These are phyloP conservation scores for Melieria crassipennis DNA, from an alignment of 2,888 invertebrate genomes.

Conservation along the genomic window DNA sequence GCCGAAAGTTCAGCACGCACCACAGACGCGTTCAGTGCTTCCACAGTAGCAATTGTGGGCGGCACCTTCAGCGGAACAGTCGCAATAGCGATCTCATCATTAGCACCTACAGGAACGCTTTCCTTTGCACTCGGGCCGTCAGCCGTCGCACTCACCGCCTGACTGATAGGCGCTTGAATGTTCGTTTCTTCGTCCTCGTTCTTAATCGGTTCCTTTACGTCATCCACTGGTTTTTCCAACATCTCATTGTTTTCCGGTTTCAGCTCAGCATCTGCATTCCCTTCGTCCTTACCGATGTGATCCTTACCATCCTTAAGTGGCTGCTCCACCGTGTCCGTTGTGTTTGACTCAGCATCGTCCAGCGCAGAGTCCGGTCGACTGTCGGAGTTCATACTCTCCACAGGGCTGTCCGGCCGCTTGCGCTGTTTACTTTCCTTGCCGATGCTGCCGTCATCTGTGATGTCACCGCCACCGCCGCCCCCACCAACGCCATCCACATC, in stretches of 20 bases:
- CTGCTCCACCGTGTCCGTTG: conserved; percentile 64
- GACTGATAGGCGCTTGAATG: conserved; percentile 58
- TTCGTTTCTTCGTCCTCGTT: conserved; percentile 64
- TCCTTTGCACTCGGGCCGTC: conserved; percentile 45
- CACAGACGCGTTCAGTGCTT: conserved; percentile 58
- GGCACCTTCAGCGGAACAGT: conserved; percentile 54
- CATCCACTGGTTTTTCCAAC: conserved; percentile 48
- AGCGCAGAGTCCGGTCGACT: conserved; percentile 79
- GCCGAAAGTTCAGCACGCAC: conserved; percentile 44
- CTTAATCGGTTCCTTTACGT: conserved; percentile 58
- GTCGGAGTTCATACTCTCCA: conserved; percentile 85
- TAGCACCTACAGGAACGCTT: conserved; percentile 37
- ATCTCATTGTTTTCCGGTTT: conserved; percentile 47
- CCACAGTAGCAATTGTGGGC: conserved; percentile 54
- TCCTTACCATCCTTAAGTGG: conserved; percentile 65
- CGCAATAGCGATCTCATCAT: conserved; percentile 34
- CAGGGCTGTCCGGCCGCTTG: conserved; percentile 74
- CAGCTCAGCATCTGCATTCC: conserved; percentile 57
- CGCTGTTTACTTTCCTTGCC: conserved; percentile 66
- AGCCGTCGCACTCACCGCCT: conserved; percentile 40
- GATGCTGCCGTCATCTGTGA: conserved; percentile 37
- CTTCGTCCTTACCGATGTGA: conserved; percentile 58
- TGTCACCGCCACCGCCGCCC: conserved; percentile 30
- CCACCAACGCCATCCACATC: conserved; percentile 59
- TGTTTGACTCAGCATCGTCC: conserved; percentile 70